Base-by-base conservation (phyloP, 2,113 vertebrate genomes). In the Megaceryle torquata region DNA sequence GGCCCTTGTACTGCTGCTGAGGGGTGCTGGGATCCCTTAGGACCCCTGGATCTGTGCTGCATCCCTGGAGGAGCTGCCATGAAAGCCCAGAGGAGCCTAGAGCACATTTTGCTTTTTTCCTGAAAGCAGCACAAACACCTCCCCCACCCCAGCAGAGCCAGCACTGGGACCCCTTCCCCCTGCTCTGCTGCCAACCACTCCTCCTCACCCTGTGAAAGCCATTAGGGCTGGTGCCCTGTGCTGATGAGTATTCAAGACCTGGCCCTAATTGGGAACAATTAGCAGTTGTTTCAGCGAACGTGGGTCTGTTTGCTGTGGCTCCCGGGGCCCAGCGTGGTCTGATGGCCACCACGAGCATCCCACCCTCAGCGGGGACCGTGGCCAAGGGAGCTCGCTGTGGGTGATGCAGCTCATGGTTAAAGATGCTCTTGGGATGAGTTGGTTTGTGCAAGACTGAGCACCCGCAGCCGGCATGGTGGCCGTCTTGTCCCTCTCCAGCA, bases 201-300 rank as follows among this genome's bases (percentile, higher is more conserved):
- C 71, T 81, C 46, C 1, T 46, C 9, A 33, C 70, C 51, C 82
- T 94, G 84, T 0, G 2, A 89, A 96, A 92, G 1, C 0, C 89
- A 46, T 91, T 89, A 89, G 61, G 56, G 60, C 83, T 41, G 22
- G 17, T 78, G 75, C 81, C 33, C 2, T 3, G 13, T 0, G 1
- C 78, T 93, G 86, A 82, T 86, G 74, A 94, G 57, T 68, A 84
- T 95, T 91, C 89, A 79, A 92, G 74, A 46, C 83, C 39, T 71
- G 81, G 64, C 65, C 29, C 37, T 92, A 68, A 68, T 35, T 44
- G 69, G 83, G 70, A 89, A 76, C 84, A 97, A 91, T 79, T 84
- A 92, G 53, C 77, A 71, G 56, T 91, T 83, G 82, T 96, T 95
- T 86, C 56, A 50, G 63, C 0, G 0, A 54, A 22, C 1, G 1